Conservation (phyloP, 2,888 invertebrate genomes). For the Pseudococcus viburni region DNA sequence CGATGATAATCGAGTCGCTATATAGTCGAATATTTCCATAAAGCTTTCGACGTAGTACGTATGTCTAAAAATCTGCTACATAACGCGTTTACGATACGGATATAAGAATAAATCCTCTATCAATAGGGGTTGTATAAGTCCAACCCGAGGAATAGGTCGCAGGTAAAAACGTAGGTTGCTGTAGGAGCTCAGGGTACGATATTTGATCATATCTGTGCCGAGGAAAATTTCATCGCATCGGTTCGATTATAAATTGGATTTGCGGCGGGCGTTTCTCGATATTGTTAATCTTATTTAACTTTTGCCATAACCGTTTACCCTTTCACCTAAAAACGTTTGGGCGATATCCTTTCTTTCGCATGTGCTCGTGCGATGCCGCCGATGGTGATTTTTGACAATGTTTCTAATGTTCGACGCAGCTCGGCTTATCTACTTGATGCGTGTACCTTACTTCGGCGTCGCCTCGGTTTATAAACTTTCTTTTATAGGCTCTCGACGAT, state of each 20-base stretch:
- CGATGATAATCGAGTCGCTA: not conserved
- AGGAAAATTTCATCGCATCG: slow-evolving; percentile 38
- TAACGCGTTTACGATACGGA: slow-evolving; percentile 34
- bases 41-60: not conserved
- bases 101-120: slow-evolving; percentile 24
- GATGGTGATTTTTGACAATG: slow-evolving; percentile 34
- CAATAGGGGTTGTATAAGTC: slow-evolving; percentile 16
- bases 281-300: slow-evolving; percentile 48
- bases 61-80: slow-evolving; percentile 34
- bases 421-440: not conserved
- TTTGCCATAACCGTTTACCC: slow-evolving; percentile 41
- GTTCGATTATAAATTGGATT: slow-evolving; percentile 45
- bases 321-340: slow-evolving; percentile 35
- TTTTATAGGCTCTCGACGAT: not conserved
- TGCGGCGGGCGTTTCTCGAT: slow-evolving; percentile 12
- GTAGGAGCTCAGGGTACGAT: not conserved
- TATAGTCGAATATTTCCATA: slow-evolving; percentile 8
- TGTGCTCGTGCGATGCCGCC: not conserved
- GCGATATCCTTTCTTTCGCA: not conserved
- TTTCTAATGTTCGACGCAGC: not conserved
- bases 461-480: not conserved
- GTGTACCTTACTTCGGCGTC: not conserved
- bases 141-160: not conserved
- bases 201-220: slow-evolving; percentile 32
- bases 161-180: not conserved